Evolutionary conservation across 2,888 invertebrate genomes (phyloP).

Genomic region (Thumatha senex): DNA sequence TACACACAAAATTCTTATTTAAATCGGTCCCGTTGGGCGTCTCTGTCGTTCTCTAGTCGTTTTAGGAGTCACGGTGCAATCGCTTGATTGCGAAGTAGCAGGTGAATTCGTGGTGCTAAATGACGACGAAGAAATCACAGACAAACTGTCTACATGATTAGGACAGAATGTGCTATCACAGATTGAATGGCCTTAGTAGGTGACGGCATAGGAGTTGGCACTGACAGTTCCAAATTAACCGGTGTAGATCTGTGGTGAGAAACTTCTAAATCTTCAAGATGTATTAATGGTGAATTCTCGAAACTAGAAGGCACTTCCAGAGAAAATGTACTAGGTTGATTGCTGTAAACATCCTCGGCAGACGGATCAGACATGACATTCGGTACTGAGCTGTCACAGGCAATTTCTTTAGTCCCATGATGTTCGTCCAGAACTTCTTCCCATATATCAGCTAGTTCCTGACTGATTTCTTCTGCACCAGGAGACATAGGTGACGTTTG

Average conservation of each 20-base stretch:
- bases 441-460: constrained; percentile 9
- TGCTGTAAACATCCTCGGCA: constrained; percentile 5
- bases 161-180: constrained; percentile 3
- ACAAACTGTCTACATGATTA: constrained; percentile 9
- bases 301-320: constrained; percentile 16
- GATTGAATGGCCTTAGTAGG: constrained; percentile 14
- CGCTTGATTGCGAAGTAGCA: constrained; percentile 4
- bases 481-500: constrained; percentile 11
- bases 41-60: constrained; percentile 8
- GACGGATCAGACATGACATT: constrained; percentile 6
- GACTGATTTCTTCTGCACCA: constrained; percentile 16
- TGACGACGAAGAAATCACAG: constrained; percentile 2
- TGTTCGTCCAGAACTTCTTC: constrained; percentile 1
- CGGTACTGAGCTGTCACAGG: constrained; percentile 3
- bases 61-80: constrained; percentile 3
- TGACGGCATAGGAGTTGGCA: constrained; percentile 15
- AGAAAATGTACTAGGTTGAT: constrained; percentile 16
- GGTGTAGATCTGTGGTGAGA: constrained; percentile 12
- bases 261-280: constrained; percentile 13
- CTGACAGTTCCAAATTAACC: neutral
- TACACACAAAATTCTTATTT: too few species aligned
- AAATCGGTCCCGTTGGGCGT: too few species aligned
- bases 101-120: constrained; percentile 2
- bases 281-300: constrained; percentile 12
- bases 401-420: constrained; percentile 1